These are phyloP conservation scores for Chloropsis hardwickii DNA, from an alignment of 2,113 vertebrate genomes.

Conservation along the genomic window DNA sequence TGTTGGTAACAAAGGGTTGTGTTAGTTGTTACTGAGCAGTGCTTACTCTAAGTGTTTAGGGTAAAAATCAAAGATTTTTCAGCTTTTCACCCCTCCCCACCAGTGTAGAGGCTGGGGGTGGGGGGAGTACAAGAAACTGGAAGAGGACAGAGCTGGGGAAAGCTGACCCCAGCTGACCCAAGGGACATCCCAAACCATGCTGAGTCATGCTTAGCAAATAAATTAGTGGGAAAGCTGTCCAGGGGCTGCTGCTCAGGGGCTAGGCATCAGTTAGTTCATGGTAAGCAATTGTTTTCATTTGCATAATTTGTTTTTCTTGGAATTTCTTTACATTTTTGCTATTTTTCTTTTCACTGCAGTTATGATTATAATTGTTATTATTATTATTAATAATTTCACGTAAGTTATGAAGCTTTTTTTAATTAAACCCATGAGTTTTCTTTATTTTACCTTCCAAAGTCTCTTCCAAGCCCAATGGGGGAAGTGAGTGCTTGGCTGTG, in stretches of 20 bases:
- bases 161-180: not conserved
- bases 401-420: not conserved
- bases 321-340: not conserved
- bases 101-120: fast-evolving
- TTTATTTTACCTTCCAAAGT: not conserved
- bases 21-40: not conserved
- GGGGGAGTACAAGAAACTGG: too few species aligned
- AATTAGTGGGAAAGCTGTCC: not conserved
- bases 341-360: not conserved
- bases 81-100: not conserved
- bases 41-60: not conserved
- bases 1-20: not conserved
- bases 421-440: not conserved
- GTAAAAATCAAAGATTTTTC: not conserved
- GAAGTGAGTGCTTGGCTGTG: not conserved
- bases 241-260: not conserved
- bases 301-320: not conserved
- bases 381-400: not conserved
- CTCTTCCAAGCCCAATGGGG: not conserved
- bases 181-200: not conserved
- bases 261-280: not conserved
- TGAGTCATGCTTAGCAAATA: not conserved
- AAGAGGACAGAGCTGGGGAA: not conserved
- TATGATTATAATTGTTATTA: not conserved
- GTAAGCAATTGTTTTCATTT: not conserved